Base-by-base conservation (phyloP, 1,140 invertebrate species). In the Drosophila mojavensis region DNA sequence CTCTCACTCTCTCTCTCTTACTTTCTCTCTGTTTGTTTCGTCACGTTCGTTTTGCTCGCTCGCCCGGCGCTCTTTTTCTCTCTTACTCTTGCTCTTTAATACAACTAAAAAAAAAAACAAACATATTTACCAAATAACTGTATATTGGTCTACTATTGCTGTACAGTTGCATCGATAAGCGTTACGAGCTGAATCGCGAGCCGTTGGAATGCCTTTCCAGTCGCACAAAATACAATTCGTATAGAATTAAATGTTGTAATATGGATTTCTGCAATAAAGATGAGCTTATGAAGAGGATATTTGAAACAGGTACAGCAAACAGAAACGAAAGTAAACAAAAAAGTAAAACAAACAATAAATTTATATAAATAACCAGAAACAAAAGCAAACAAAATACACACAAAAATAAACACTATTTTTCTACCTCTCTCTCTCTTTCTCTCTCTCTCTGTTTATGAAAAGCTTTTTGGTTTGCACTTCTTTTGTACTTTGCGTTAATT, bases 201-300 rank as follows among this genome's bases (percentile, higher is more conserved):
- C 90, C 90, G 67, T 72, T 92, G 51, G 88, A 91, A 81, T 91
- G 92, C 75, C 80, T 92, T 59, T 79, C 82, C 33, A 91, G 65
- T 66, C 79, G 69, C 63, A 66, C 71, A 65, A 91, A 88, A 76
- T 72, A 81, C 50, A 60, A 92, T 76, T 54, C 80, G 63, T 92
- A 71, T 92, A 90, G 75, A 83, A 79, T 92, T 81, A 67, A 81
- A 59, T 92, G 92, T 89, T 92, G 92, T 83, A 74, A 66, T 62
- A 75, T 67, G 60, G 91, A 92, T 79, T 92, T 84, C 83, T 92
- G 92, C 90, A 92, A 92, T 90, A 91, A 91, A 78, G 79, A 92
- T 78, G 85, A 90, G 74, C 62, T 91, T 67, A 78, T 92, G 78
- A 89, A 78, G 77, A 88, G 80, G 82, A 79, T 80, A 79, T 82